phyloP scores from a whole-genome alignment of 2,113 vertebrate genomes.

The Calidris pygmaea region DNA sequence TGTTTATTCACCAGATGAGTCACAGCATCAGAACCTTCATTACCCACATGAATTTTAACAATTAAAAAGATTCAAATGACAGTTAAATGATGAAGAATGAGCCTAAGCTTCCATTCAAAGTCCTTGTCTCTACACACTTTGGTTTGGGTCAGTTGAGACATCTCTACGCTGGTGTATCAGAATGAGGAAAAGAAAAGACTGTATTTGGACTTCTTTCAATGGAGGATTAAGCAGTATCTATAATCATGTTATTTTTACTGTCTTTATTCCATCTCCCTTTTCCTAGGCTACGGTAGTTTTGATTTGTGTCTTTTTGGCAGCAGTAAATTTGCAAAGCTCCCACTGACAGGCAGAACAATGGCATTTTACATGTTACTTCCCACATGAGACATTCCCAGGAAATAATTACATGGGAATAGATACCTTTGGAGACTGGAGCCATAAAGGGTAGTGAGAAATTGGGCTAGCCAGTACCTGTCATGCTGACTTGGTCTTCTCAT shows the following conservation, averaged over 20 bases:
- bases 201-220: neutral
- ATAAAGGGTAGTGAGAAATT: neutral
- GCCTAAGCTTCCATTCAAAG: neutral
- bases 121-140: neutral
- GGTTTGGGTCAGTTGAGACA: neutral
- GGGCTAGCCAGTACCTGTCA: conserved; percentile 25
- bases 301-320: conserved; percentile 2
- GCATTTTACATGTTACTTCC: neutral
- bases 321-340: neutral
- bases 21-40: neutral
- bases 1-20: conserved; percentile 1
- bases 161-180: neutral
- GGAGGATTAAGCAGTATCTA: neutral
- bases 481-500: neutral
- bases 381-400: conserved; percentile 13
- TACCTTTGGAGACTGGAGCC: neutral
- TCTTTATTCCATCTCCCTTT: neutral
- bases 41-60: neutral
- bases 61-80: neutral
- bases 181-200: neutral
- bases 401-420: conserved; percentile 19
- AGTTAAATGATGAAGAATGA: neutral
- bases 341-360: neutral
- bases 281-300: neutral
- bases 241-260: neutral